These are phyloP conservation scores for Glyptemys insculpta DNA, from an alignment of 2,797 vertebrate species.

Conservation along the genomic window DNA sequence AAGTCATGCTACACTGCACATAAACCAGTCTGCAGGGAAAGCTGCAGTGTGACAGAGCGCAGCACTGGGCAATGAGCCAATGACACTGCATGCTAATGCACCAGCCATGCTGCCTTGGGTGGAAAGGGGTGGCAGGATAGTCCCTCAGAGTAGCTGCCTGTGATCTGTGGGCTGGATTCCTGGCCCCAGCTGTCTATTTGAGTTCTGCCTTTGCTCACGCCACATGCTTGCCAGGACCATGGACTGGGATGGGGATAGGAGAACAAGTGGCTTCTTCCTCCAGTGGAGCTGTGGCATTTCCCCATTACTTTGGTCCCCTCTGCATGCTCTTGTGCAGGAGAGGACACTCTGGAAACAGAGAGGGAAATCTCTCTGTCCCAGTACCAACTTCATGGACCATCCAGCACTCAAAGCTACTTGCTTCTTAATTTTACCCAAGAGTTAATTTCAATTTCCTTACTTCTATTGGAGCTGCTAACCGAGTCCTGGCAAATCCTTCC, in stretches of 20 bases:
- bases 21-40: not conserved
- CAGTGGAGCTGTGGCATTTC: not conserved
- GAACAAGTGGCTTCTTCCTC: not conserved
- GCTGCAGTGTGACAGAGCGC: not conserved
- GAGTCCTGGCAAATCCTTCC: not conserved
- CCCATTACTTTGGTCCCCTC: not conserved
- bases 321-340: rapidly evolving
- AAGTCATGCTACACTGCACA: rapidly evolving
- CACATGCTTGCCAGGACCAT: not conserved
- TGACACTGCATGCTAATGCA: not conserved
- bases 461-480: not conserved
- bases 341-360: not conserved
- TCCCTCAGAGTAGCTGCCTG: not conserved
- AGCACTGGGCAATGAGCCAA: not conserved
- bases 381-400: not conserved
- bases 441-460: not conserved
- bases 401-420: not conserved
- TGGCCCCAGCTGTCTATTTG: rapidly evolving
- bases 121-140: rapidly evolving
- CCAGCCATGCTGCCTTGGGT: rapidly evolving
- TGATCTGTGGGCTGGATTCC: not conserved
- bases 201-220: not conserved
- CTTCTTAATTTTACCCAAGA: not conserved
- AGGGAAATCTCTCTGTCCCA: not conserved
- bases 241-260: not conserved